Evolutionary conservation across 2,113 vertebrate species (phyloP), one percentile per base, ranked within the genome.

Genomic region (Oreocharis arfaki): DNA sequence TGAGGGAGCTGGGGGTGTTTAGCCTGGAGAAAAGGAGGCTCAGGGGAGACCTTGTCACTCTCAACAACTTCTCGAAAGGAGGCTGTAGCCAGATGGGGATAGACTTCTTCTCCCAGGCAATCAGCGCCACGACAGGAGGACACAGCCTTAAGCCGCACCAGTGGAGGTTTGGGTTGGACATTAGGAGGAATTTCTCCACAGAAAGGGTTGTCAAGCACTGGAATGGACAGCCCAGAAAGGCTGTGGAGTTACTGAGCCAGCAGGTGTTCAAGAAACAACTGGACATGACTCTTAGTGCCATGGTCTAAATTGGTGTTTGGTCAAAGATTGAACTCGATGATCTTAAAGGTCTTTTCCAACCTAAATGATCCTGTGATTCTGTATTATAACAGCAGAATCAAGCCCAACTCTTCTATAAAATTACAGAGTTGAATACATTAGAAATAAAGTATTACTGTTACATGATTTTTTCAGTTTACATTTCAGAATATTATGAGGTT

Each of bases 71-170:
- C 37, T 4, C 3, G 6, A 55, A 27, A 57, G 15, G 52, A 16
- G 8, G 33, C 4, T 74, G 19, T 52, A 21, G 33, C 47, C 19
- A 24, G 47, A 19, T 9, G 19, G 15, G 32, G n/a, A 12, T 53
- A 0, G 0, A 8, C 11, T 19, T 52, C 37, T 65, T 33, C 7
- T 37, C 37, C 27, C 37, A 23, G 10, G 44, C 26, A 50, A 7
- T 21, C 27, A 56, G 41, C 1, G 5, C 2, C 12, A 42, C 16
- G 24, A 71, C 10, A 13, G 33, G 42, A 73, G 59, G 26, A 19
- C 32, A 50, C 2, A 33, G 15, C 35, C 4, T 64, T 26, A 50
- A 1, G 12, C 33, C 74, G 27, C 2, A 1, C 13, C 27, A 46
- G 44, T 4, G 6, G 8, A 50, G 16, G 4, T 39, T 57, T 16